Evolutionary conservation across 53 echinoderm and acorn worm species (phyloP), one percentile per base, ranked within the genome.

Genomic region (Patiria pectinifera): DNA sequence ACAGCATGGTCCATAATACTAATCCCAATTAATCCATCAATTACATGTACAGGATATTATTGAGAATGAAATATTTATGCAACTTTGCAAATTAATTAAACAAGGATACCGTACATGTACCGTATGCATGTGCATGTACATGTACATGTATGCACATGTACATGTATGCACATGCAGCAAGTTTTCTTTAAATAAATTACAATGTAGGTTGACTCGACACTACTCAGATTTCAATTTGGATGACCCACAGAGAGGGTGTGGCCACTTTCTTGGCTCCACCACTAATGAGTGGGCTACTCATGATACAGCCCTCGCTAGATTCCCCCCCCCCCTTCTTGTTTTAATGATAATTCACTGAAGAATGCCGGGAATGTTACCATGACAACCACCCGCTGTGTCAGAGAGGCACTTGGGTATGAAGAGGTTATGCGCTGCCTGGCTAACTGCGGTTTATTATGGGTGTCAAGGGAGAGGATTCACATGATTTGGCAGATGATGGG

Each of bases 351-450:
- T 74, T 79, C 15, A 22, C 59, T 14, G 9, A 48, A 86, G 48
- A 71, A 86, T 86, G 86, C 58, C 4, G 16, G 75, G 86, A 86
- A 86, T 86, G 86, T 72, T 48, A 48, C 72, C 75, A 53, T 86
- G 86, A 58, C 86, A 76, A 86, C 86, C 48, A 48, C 86, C 86
- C 14, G 24, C 49, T 23, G 22, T n/a, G 74, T 22, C 75, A 75
- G 19, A 85, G 45, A 63, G 69, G 62, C 84, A 84, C 43, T 45
- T 48, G 69, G 15, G 70, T 45, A 45, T 45, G 45, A 2, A 45
- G 45, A 66, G 69, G 35, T 79, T 62, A 69, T 43, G 69, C 60
- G 8, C 53, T 53, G 53, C 6, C 8, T 53, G 5, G 53, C 6
- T 53, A 53, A 26, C 61, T 26, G 69, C 21, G 21, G 15, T 69